Conservation (phyloP, 2,888 invertebrate genomes). For the Archips xylosteana region DNA sequence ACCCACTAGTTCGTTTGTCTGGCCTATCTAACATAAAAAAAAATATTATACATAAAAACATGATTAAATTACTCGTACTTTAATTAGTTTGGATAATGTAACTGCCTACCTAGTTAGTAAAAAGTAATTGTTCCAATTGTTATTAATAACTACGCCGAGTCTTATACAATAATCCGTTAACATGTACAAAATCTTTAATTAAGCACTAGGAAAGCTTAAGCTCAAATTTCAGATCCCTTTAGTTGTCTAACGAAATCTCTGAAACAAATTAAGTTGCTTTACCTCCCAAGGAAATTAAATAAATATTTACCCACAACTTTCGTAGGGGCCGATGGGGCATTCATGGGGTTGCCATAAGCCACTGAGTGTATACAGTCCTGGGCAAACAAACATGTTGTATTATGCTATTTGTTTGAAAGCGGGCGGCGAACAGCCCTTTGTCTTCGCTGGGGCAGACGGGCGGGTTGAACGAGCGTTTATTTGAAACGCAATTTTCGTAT, state of each 20-base stretch:
- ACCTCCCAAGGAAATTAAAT: conserved; percentile 48
- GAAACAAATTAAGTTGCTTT: conserved; percentile 22
- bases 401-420: conserved; percentile 67
- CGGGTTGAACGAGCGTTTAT: conserved; percentile 9
- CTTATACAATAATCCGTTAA: too few relatives aligned
- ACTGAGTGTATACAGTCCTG: conserved; percentile 42
- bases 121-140: too few relatives aligned
- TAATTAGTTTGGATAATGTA: too few relatives aligned
- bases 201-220: not conserved
- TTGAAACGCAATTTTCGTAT: too few relatives aligned
- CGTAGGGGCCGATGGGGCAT: conserved; percentile 25
- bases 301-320: conserved; percentile 64
- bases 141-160: too few relatives aligned
- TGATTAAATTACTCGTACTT: too few relatives aligned
- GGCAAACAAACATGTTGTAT: conserved; percentile 74
- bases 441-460: conserved; percentile 21
- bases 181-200: too few relatives aligned
- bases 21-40: too few relatives aligned
- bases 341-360: conserved; percentile 27
- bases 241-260: not conserved
- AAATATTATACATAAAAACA: too few relatives aligned
- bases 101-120: too few relatives aligned
- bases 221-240: not conserved
- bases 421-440: conserved; percentile 40
- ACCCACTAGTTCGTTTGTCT: too few relatives aligned